These are phyloP conservation scores for Drosophila antonietae DNA, from an alignment of 2,888 invertebrate species.

Conservation along the genomic window DNA sequence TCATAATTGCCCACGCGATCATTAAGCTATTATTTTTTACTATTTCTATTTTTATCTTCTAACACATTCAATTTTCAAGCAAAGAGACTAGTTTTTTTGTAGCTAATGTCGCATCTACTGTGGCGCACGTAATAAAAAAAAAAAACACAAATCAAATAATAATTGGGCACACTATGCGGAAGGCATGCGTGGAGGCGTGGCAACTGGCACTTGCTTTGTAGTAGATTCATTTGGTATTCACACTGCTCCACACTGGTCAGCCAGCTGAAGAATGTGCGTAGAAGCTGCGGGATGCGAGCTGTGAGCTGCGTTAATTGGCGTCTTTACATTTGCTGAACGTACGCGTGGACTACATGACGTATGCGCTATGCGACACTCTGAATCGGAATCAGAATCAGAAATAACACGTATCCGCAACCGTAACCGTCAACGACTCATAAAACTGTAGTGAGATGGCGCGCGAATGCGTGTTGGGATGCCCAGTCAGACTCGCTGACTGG, in stretches of 20 bases:
- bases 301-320: conserved; percentile 31
- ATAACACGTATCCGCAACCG: conserved; percentile 39
- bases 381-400: conserved; percentile 1
- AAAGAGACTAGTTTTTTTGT: conserved; percentile 11
- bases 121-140: conserved; percentile 16
- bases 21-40: conserved; percentile 27
- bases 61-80: conserved; percentile 8
- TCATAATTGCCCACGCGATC: conserved; percentile 22
- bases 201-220: conserved; percentile 70
- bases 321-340: conserved; percentile 34
- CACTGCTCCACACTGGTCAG: conserved; percentile 29
- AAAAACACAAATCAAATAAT: conserved; percentile 1
- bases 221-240: conserved; percentile 62
- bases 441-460: conserved; percentile 9
- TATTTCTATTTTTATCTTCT: conserved; percentile 26
- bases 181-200: conserved; percentile 2
- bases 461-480: conserved; percentile 49
- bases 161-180: conserved; percentile 20
- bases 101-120: conserved; percentile 10
- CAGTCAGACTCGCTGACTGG: conserved; percentile 50
- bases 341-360: conserved; percentile 60
- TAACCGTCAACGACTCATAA: conserved; percentile 3
- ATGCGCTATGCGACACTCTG: conserved; percentile 52
- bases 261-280: conserved; percentile 42
- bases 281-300: conserved; percentile 3